Evolutionary conservation across 2,888 invertebrate species (phyloP), one percentile per base, ranked within the genome.

Genomic region (Sipha maydis): DNA sequence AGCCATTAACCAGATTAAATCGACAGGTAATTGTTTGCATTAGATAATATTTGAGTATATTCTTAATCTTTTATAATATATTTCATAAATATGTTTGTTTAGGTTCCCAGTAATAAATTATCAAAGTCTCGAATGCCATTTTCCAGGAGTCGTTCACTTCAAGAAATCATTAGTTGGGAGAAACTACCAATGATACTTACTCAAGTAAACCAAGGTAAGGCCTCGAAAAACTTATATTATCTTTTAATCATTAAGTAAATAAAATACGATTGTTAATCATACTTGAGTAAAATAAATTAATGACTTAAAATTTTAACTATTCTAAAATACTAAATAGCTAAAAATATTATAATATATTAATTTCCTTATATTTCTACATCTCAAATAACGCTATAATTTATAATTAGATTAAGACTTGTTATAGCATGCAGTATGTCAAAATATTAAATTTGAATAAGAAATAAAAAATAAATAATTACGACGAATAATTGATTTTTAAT

Each of bases 141-240:
- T 76, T 88, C 88, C 31, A 61, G 88, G 11, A 88, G 88, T 34
- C 88, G 88, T 48, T 88, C 88, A 8, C 75, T 88, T 21, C 88
- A 88, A 88, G 88, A 88, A 75, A 82, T 88, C 38, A 88, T 48
- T 31, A 88, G 88, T 67, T 88, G 88, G 88, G 88, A 88, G 28
- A 88, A 88, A 9, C 56, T 88, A 48, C 88, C 88, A 1, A 88
- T 88, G 82, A 82, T 48, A n/a, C 75, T 88, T n/a, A 88, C 48
- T 31, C 88, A 88, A 82, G 75, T 88, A 48, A 76, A 88, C 5
- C 67, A 82, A 5, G 88, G 88, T 82, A n/a, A 86, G 73, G 61
- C 1, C 31, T 31, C 11, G 28, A 3, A 31, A 31, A 71, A 28
- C 25, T 11, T 21, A 61, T 61, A 61, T 25, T 61, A 61, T 5